phyloP scores from a whole-genome alignment of 2,113 vertebrate genomes.

The Lophius piscatorius region DNA sequence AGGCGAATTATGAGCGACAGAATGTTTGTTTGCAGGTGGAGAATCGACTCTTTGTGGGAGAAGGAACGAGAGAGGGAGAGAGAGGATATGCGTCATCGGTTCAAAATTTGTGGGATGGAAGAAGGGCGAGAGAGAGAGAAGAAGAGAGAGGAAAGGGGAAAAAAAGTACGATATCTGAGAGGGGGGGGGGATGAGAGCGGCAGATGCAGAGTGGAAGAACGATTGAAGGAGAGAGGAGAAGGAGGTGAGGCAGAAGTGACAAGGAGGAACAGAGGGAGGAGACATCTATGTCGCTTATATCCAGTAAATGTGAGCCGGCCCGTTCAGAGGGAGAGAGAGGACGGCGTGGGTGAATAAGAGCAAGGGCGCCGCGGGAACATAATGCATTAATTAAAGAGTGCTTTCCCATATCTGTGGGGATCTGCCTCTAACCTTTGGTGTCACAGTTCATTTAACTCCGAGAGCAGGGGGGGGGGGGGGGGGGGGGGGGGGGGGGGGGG shows the following conservation, averaged over 20 bases:
- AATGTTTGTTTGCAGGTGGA: conserved; percentile 63
- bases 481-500: conserved; percentile 4
- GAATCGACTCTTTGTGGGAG: conserved; percentile 41
- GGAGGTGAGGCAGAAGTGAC: conserved; percentile 34
- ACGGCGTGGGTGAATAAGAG: conserved; percentile 35
- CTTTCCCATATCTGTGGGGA: conserved; percentile 58
- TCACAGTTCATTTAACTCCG: conserved; percentile 68
- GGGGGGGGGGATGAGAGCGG: background rate
- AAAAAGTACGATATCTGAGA: conserved; percentile 48
- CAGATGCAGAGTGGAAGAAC: conserved; percentile 38
- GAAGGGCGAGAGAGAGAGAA: conserved; percentile 35
- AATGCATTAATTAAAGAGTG: conserved; percentile 71
- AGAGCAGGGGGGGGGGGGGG: conserved; percentile 21
- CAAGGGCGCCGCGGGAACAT: conserved; percentile 36
- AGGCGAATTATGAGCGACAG: conserved; percentile 64
- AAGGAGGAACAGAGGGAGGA: conserved; percentile 32
- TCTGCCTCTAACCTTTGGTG: conserved; percentile 71
- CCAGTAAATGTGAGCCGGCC: conserved; percentile 63
- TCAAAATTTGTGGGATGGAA: conserved; percentile 56
- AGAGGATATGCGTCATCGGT: conserved; percentile 54
- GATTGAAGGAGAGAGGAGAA: conserved; percentile 34
- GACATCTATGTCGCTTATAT: too few species aligned
- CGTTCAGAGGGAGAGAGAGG: conserved; percentile 44
- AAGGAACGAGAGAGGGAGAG: conserved; percentile 26
- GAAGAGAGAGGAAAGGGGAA: conserved; percentile 38